Conservation (phyloP, 2,113 vertebrate genomes). For the Aramus guarauna region DNA sequence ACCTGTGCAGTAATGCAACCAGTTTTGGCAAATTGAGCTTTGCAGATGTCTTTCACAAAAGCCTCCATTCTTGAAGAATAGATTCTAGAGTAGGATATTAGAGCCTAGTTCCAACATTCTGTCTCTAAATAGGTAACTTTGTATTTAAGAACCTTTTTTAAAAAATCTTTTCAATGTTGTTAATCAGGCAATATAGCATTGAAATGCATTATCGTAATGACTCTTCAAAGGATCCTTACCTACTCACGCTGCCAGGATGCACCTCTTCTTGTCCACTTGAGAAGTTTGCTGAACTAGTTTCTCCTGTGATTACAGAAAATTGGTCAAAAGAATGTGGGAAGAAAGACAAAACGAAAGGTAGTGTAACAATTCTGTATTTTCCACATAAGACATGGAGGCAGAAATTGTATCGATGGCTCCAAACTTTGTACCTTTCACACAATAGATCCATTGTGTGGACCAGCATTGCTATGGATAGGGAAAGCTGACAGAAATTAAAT, state of each 20-base stretch:
- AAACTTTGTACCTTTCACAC: not conserved
- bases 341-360: constrained; percentile 66
- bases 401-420: not conserved
- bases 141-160: not conserved
- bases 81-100: not conserved
- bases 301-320: constrained; percentile 75
- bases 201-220: constrained; percentile 85
- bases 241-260: constrained; percentile 82
- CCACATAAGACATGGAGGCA: not conserved
- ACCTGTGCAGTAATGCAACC: not conserved
- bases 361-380: not conserved
- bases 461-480: not conserved
- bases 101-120: not conserved
- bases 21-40: not conserved
- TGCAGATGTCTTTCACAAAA: not conserved
- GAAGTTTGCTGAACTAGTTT: constrained; percentile 76
- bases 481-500: not conserved
- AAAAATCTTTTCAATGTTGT: not conserved
- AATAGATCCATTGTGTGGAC: not conserved
- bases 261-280: constrained; percentile 78
- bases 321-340: constrained; percentile 79
- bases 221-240: constrained; percentile 69
- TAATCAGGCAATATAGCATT: constrained; percentile 72
- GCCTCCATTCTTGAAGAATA: not conserved
- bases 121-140: not conserved